Conservation (phyloP, 64 coral and sea anemone genomes). For the Porites lutea region DNA sequence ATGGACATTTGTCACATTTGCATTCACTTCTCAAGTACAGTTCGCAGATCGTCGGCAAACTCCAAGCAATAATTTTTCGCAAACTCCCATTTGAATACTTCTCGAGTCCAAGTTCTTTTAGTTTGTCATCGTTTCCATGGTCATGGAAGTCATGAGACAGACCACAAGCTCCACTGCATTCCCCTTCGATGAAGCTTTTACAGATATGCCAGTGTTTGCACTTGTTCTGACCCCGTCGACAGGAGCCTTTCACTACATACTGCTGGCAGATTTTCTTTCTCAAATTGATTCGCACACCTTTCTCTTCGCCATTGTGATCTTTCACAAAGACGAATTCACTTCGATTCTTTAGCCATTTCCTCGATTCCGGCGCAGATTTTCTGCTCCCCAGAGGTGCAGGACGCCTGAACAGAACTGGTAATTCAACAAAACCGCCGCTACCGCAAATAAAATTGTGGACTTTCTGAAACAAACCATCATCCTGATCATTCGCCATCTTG, state of each 20-base stretch:
- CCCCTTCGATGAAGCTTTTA: conserved; percentile 43
- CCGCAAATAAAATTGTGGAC: conserved; percentile 49
- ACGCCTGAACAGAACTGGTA: conserved; percentile 26
- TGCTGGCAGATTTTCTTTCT: conserved; percentile 36
- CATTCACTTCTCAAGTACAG: conserved; percentile 39
- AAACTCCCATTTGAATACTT: conserved; percentile 1
- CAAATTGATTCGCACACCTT: conserved; percentile 27
- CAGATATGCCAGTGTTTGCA: conserved; percentile 65
- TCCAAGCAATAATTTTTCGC: conserved; percentile 26
- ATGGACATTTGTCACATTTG: neutral
- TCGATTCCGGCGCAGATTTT: neutral
- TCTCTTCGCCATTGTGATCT: conserved; percentile 7
- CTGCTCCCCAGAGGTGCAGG: conserved; percentile 33
- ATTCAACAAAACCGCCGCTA: conserved; percentile 51
- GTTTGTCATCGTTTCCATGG: conserved; percentile 28
- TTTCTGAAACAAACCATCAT: conserved; percentile 10
- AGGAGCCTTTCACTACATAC: conserved; percentile 42
- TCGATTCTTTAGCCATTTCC: conserved; percentile 31
- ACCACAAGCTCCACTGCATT: conserved; percentile 6
- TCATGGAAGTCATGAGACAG: conserved; percentile 45
- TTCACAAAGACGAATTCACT: neutral
- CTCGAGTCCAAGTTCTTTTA: conserved; percentile 1
- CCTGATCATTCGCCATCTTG: conserved; percentile 6
- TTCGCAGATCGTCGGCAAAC: conserved; percentile 55
- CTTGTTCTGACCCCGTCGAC: neutral